phyloP scores from a whole-genome alignment of 2,888 invertebrate species.

The Drosophila lacicola region DNA sequence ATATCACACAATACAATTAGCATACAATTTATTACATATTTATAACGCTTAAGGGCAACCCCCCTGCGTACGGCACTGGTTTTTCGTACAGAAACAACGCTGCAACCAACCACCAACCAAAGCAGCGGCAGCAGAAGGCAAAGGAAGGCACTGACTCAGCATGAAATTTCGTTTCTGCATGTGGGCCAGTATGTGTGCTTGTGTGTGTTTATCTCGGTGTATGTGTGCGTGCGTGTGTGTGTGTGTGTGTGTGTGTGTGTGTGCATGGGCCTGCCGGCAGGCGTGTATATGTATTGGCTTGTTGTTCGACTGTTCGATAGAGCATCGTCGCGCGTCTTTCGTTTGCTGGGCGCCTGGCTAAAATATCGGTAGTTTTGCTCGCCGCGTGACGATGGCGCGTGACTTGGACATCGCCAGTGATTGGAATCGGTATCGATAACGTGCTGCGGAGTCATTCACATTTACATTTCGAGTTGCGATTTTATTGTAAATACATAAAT shows the following conservation, averaged over 20 bases:
- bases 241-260: background rate
- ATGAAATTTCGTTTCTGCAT: constrained; percentile 52
- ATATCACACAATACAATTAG: background rate
- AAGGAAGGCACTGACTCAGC: constrained; percentile 58
- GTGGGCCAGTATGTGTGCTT: constrained; percentile 18
- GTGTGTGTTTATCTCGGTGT: background rate
- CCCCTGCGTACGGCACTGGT: constrained; percentile 35
- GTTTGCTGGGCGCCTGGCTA: constrained; percentile 77
- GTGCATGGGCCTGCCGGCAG: constrained; percentile 8
- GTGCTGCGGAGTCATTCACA: constrained; percentile 29
- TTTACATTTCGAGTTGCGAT: constrained; percentile 9
- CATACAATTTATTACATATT: constrained; percentile 1
- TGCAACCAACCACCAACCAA: constrained; percentile 79
- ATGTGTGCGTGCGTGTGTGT: constrained; percentile 2
- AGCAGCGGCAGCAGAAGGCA: constrained; percentile 72
- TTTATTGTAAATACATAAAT: constrained; percentile 7
- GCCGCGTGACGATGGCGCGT: constrained; percentile 70
- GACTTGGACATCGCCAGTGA: constrained; percentile 61
- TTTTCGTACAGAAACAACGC: constrained; percentile 53
- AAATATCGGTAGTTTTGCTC: constrained; percentile 85
- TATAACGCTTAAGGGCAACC: background rate
- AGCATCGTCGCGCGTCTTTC: constrained; percentile 36
- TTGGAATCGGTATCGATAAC: constrained; percentile 68
- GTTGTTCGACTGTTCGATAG: constrained; percentile 57
- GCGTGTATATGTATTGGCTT: constrained; percentile 37